A percentile compares a stretch with the other conserved stretches of the same genome.
These are phyloP conservation scores for Eulemur macaco DNA, from an alignment of 2,113 vertebrate genomes.

Conservation along the genomic window DNA sequence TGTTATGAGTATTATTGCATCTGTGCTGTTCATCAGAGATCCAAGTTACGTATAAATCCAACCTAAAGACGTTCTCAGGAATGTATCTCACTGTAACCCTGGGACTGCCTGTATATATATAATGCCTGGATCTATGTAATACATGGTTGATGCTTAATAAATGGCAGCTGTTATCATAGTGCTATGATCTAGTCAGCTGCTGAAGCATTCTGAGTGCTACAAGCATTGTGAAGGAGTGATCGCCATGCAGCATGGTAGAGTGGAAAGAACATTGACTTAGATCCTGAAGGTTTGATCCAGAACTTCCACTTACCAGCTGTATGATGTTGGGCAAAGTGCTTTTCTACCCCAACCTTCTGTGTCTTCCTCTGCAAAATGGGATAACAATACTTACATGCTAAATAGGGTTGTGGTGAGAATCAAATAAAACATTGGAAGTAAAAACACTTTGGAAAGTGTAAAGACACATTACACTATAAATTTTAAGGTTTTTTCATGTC, in stretches of 20 bases:
- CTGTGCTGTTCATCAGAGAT: too few species aligned
- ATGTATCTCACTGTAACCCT: too few species aligned
- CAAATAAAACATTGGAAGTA: conserved; percentile 20
- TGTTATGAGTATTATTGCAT: too few species aligned
- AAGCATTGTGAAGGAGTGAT: background rate
- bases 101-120: background rate
- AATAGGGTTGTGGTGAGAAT: background rate
- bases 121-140: background rate
- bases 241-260: background rate
- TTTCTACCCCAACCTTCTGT: background rate
- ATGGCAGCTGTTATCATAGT: background rate
- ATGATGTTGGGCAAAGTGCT: background rate
- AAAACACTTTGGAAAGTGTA: background rate
- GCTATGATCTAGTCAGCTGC: background rate
- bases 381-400: background rate
- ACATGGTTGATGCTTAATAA: background rate
- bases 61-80: too few species aligned
- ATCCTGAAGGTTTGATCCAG: background rate
- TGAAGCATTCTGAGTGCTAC: background rate
- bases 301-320: background rate
- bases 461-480: background rate
- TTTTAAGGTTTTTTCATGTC: conserved; percentile 24
- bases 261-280: background rate
- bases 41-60: too few species aligned
- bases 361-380: background rate